Evolutionary conservation across 2,797 vertebrate species (phyloP).

Genomic region (Champsocephalus esox): DNA sequence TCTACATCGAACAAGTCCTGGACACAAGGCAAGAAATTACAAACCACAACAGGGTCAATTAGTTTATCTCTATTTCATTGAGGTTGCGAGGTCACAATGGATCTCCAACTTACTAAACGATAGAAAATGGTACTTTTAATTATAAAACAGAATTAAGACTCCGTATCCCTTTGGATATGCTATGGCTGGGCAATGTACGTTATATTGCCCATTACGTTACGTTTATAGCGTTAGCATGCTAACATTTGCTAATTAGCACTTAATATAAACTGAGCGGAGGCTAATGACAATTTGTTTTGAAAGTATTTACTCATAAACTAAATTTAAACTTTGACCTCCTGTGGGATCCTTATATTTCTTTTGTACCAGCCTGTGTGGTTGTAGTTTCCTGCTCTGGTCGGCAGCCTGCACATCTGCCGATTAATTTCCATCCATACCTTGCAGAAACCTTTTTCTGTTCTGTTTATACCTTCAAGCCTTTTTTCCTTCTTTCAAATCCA

Average conservation of each 20-base stretch:
- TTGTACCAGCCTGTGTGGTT: background rate
- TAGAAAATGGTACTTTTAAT: background rate
- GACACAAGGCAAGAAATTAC: conserved; percentile 11
- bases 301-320: background rate
- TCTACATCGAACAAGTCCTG: conserved; percentile 12
- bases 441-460: conserved; percentile 39
- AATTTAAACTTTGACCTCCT: background rate
- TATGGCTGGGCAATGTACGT: background rate
- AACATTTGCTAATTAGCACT: background rate
- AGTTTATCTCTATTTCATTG: background rate
- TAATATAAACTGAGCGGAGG: background rate
- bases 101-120: background rate
- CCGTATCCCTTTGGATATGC: too few species aligned
- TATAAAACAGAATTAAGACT: background rate
- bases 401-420: background rate
- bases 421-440: conserved; percentile 23
- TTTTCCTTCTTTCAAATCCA: conserved; percentile 18
- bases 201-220: background rate
- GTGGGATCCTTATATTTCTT: background rate
- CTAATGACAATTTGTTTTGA: background rate
- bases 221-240: background rate
- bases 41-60: background rate
- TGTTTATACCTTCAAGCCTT: conserved; percentile 15
- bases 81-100: background rate
- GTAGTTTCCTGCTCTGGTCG: conserved; percentile 26